Conservation (phyloP, 2,888 invertebrate species). For the Drosophila quinaria region DNA sequence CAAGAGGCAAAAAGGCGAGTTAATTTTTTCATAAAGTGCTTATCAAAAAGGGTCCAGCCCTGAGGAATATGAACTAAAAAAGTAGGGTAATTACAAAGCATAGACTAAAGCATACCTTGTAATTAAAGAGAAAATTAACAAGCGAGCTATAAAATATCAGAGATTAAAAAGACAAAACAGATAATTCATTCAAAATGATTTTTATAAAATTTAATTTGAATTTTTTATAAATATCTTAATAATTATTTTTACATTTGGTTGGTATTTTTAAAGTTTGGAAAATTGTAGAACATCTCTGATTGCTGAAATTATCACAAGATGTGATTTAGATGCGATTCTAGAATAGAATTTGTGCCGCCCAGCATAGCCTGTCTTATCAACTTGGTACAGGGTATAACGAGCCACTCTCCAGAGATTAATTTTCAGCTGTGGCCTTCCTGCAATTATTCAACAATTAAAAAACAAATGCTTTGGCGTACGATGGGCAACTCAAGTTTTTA, state of each 20-base stretch:
- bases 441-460: constrained; percentile 76
- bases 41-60: constrained; percentile 32
- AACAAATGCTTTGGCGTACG: constrained; percentile 48
- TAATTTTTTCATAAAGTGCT: constrained; percentile 34
- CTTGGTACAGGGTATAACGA: constrained; percentile 20
- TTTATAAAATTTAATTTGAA: too few relatives aligned
- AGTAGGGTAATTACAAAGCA: not conserved
- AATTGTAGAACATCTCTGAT: too few relatives aligned
- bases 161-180: too few relatives aligned
- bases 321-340: too few relatives aligned
- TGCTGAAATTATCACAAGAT: not conserved
- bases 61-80: not conserved
- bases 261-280: too few relatives aligned
- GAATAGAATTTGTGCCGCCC: too few relatives aligned
- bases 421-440: constrained; percentile 34
- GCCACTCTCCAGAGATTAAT: constrained; percentile 37
- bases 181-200: too few relatives aligned
- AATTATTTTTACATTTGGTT: not conserved
- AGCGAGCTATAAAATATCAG: too few relatives aligned
- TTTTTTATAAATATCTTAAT: too few relatives aligned
- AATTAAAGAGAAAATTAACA: not conserved
- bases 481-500: constrained; percentile 12
- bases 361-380: not conserved
- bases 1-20: constrained; percentile 11
- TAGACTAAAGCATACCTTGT: constrained; percentile 18